Evolutionary conservation across 2,797 vertebrate genomes (phyloP), one percentile per base, ranked within the genome.

Genomic region (Coluber constrictor): DNA sequence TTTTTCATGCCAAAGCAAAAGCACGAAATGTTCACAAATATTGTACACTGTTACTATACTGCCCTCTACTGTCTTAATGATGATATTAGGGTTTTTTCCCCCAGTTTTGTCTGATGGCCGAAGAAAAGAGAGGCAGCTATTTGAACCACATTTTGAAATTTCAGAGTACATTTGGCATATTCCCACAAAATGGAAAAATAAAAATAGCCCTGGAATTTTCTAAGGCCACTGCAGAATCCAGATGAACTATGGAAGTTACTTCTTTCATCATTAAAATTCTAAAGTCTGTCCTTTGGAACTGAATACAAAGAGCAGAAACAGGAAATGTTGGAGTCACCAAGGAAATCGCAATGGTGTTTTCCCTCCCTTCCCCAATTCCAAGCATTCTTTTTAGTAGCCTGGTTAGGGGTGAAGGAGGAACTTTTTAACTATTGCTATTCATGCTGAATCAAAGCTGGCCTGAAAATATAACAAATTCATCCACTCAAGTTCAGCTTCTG

Each of bases 1-100:
- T 93, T 94, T 94, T 94, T 93, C 93, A 94, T 79, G 93, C 94
- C 90, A 29, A 92, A 92, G 90, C 95, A 91, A 90, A 88, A 91
- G 43, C 25, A 92, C 6, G 12, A 59, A 5, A 12, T 11, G 90
- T 54, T 7, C 10, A 43, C 15, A 25, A 27, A 16, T 32, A 15
- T 18, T 15, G 43, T 83, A 56, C 43, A 20, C 60, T 95, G 79
- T 54, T 88, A 79, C 93, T 57, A 86, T 2, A 37, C 90, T 94
- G 94, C 95, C 95, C 95, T 51, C 94, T 95, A 94, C 94, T 94
- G 96, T 47, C 54, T 93, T 89, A 87, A 90, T 57, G 8, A 23
- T 11, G 91, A 54, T 5, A 11, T 7, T 90, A 47, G 51, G 3
- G 10, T 12, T 1, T 66, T 13, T n/a, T 11, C 0, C 8, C 93